Evolutionary conservation across 1,140 invertebrate species (phyloP), one percentile per base, ranked within the genome.

Genomic region (Caerostris extrusa): DNA sequence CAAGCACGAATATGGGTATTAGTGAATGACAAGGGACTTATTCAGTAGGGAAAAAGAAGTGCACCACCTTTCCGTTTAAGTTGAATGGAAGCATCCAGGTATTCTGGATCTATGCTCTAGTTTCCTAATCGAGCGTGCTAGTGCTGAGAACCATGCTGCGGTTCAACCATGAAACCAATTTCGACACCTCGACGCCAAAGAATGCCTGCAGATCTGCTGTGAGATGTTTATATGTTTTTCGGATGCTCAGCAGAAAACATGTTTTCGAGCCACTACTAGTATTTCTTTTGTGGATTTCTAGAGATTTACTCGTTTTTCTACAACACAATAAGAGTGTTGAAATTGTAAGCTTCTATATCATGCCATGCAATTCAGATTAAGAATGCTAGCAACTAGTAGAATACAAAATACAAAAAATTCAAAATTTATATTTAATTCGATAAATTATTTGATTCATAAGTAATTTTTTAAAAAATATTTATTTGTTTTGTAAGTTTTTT

Each of bases 71-170:
- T 85, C 83, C 83, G 56, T 58, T 58, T 85, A 12, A 53, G 71
- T 53, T 77, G 34, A 85, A 85, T 85, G n/a, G 83, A 85, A 60
- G 3, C 83, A 85, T 60, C 57, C 56, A 85, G 58, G 83, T 85
- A 60, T 58, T 85, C 58, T 34, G 86, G 86, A 88, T 88, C 86
- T 88, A 88, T 88, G 86, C 86, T 88, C 86, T 19, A 88, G 60
- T n/a, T 88, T 88, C 86, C 17, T 88, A 88, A 88, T 88, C 86
- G 34, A 88, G 50, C 86, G 56, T 85, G 83, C 57, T 17, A 58
- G 55, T 60, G 56, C 55, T 57, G 14, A 58, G 55, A 19, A n/a
- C 58, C 56, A 17, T 10, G 56, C 14, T 10, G 5, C 19, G 86
- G 6, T n/a, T 88, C 60, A 17, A 88, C 55, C 83, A 34, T 85